phyloP scores from a whole-genome alignment of 2,797 vertebrate species.

The Cercopithecus hamlyni region DNA sequence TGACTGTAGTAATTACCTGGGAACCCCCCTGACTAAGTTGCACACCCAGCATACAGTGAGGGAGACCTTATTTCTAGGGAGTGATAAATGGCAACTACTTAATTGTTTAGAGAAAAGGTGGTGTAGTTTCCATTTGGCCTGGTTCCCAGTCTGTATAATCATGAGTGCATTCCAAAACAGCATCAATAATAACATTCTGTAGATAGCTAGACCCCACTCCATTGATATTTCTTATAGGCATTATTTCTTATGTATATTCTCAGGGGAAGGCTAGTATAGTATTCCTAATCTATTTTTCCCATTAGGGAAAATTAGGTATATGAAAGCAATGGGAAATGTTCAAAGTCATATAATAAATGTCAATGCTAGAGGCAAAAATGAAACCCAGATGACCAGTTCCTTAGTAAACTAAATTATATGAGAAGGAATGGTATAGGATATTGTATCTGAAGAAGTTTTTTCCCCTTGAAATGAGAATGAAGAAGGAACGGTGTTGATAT shows the following conservation, averaged over 20 bases:
- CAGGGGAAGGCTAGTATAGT: background rate
- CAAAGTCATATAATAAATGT: background rate
- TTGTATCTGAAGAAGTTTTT: background rate
- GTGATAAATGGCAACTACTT: slow-evolving; percentile 67
- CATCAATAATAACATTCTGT: slow-evolving; percentile 60
- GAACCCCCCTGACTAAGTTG: slow-evolving; percentile 55
- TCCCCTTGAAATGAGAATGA: background rate
- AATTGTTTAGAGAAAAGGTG: slow-evolving; percentile 69
- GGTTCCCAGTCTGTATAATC: slow-evolving; percentile 61
- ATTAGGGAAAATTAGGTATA: slow-evolving; percentile 59
- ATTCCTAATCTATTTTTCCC: slow-evolving; percentile 60
- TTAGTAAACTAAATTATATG: background rate
- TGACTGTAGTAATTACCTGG: slow-evolving; percentile 60
- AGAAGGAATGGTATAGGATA: background rate
- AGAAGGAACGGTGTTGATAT: background rate
- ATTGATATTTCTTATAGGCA: slow-evolving; percentile 36
- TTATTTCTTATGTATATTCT: slow-evolving; percentile 46
- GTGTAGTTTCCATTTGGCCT: slow-evolving; percentile 65
- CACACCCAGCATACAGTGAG: slow-evolving; percentile 28
- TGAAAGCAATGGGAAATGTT: slow-evolving; percentile 25
- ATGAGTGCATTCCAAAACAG: slow-evolving; percentile 43
- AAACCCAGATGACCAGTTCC: slow-evolving; percentile 1
- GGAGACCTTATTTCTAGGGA: slow-evolving; percentile 69
- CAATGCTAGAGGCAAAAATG: slow-evolving; percentile 29
- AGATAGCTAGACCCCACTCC: slow-evolving; percentile 34